These are phyloP conservation scores for Pterocles orientalis DNA, from an alignment of 2,113 vertebrate genomes.

Conservation along the genomic window DNA sequence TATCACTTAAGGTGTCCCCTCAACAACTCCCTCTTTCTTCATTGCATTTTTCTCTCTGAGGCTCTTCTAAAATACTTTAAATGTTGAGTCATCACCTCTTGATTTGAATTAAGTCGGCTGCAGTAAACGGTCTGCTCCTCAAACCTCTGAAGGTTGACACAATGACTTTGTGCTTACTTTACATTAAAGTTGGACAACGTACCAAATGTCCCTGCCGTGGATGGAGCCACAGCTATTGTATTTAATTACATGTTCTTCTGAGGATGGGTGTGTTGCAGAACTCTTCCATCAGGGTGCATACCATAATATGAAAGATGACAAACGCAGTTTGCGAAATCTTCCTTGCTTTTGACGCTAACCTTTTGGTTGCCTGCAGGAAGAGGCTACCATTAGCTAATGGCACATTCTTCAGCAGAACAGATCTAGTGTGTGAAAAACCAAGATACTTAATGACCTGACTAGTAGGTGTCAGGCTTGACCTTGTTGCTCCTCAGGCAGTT, in stretches of 20 bases:
- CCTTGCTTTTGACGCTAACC: neutral
- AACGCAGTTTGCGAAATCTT: neutral
- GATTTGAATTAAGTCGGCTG: neutral
- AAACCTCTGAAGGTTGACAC: neutral
- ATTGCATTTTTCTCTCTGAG: neutral
- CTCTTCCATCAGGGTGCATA: neutral
- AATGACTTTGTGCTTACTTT: neutral
- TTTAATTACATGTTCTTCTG: neutral
- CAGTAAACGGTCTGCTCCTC: neutral
- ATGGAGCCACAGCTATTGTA: neutral
- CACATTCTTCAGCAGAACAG: neutral
- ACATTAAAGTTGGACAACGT: neutral
- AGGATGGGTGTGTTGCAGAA: neutral
- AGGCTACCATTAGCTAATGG: neutral
- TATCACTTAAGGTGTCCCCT: neutral
- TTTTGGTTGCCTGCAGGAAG: neutral
- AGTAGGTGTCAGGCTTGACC: neutral
- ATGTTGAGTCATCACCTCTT: constrained; percentile 28
- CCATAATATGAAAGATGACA: neutral
- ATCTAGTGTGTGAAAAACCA: neutral
- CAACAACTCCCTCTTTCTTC: neutral
- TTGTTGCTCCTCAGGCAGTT: neutral
- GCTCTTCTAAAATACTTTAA: neutral
- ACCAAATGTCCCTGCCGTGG: neutral
- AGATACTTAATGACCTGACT: neutral